Evolutionary conservation across 1,140 invertebrate genomes (phyloP), one percentile per base, ranked within the genome.

Genomic region (Battus philenor): DNA sequence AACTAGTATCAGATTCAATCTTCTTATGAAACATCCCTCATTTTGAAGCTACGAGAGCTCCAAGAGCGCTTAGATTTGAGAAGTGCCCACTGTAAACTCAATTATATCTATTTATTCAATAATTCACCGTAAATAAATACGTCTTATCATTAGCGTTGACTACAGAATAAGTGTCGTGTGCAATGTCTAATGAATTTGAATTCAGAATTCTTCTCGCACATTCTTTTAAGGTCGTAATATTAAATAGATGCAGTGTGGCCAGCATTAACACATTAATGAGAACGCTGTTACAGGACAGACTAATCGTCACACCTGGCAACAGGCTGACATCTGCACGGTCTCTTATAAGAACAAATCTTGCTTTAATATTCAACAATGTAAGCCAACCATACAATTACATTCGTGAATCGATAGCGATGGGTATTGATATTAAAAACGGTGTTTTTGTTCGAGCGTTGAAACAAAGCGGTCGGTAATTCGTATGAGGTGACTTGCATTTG

Each of bases 401-500:
- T 64, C 48, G 52, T 61, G 49, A 66, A 71, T 64, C 54, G 60
- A 69, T 50, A 57, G 22, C 43, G 26, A 57, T 32, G 33, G 32
- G 52, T 59, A 71, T 72, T 63, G 61, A 68, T 78, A 75, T 75
- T 74, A 68, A 72, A 77, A 73, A 76, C 66, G 38, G 54, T 67
- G 67, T 79, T 80, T 78, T 80, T 77, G 61, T 74, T 45, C 54
- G 52, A 69, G 62, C 60, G 48, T 72, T 76, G 77, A 81, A 83
- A 83, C 79, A 83, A 83, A 71, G 73, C 65, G 33, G 18, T 24
- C 44, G 31, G 49, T 79, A 79, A 81, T 81, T 81, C 77, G 75
- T 83, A 73, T 83, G 73, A 68, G 73, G 54, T 83, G 79, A 83
- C 77, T 83, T 79, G 75, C 75, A 59, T 60, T 72, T 67, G 59